Conservation (phyloP, 2,797 vertebrate genomes). For the Myotis findleyi region DNA sequence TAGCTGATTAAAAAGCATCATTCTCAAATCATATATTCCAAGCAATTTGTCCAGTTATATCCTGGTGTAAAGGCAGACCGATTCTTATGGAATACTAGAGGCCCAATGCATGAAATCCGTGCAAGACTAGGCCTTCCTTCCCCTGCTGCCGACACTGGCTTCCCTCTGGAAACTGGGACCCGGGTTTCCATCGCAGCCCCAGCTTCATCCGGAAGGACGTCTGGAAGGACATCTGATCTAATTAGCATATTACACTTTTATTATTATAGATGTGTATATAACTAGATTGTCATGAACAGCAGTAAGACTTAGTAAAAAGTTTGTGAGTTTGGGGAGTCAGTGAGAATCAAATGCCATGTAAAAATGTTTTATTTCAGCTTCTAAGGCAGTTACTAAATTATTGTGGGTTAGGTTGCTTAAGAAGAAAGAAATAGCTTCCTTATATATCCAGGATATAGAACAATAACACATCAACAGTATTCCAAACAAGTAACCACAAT, state of each 20-base stretch:
- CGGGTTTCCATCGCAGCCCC: no score
- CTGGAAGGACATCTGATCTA: no score
- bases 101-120: no score
- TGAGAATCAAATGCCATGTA: slow-evolving; percentile 5
- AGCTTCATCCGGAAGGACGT: no score
- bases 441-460: background rate
- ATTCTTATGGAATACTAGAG: background rate
- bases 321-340: background rate
- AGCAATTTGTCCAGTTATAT: slow-evolving; percentile 11
- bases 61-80: background rate
- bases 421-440: background rate
- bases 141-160: no score
- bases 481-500: background rate
- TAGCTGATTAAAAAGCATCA: background rate
- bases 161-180: no score
- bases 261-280: background rate
- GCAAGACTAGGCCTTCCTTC: no score
- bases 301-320: background rate
- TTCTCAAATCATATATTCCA: background rate
- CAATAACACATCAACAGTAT: background rate
- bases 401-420: slow-evolving; percentile 20
- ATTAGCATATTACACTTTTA: no score
- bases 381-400: background rate
- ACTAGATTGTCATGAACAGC: background rate
- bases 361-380: slow-evolving; percentile 41